Percentiles rank a stretch among this genome's conserved stretches.
phyloP scores from a whole-genome alignment of 2,113 vertebrate species.

The Oriolus oriolus region DNA sequence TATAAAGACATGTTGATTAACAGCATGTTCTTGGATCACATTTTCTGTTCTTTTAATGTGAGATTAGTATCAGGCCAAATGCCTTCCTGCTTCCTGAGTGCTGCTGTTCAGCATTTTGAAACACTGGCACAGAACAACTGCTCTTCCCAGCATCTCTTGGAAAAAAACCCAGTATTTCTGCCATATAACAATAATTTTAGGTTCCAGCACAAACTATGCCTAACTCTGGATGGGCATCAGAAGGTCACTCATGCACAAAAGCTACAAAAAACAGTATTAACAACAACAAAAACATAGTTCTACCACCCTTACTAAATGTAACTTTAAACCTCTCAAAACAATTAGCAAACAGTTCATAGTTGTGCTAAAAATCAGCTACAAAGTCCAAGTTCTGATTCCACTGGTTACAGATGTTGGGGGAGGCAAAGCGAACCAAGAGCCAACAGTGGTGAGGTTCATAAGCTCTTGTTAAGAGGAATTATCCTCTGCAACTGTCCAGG shows the following conservation, averaged over 20 bases:
- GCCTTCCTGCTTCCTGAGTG: not conserved
- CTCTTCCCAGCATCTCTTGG: not conserved
- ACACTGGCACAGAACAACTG: not conserved
- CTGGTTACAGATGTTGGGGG: not conserved
- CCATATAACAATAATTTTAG: not conserved
- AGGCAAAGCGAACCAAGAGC: not conserved
- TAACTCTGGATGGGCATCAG: not conserved
- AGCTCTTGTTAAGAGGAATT: not conserved
- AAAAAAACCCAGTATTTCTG: not conserved
- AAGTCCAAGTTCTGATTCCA: not conserved
- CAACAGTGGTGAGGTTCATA: not conserved
- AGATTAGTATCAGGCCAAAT: not conserved
- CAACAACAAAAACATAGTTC: not conserved
- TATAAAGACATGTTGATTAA: not conserved
- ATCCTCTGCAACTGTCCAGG: not conserved
- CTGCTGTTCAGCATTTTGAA: slow-evolving; percentile 12
- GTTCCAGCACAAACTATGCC: not conserved
- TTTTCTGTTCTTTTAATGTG: not conserved
- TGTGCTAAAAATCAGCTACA: not conserved
- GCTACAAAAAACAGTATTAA: not conserved
- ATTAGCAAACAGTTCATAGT: not conserved
- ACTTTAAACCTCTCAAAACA: not conserved
- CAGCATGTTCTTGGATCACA: not conserved
- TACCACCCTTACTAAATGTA: not conserved
- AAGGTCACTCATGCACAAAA: not conserved